These are phyloP conservation scores for Sorex fumeus DNA, from an alignment of 2,113 vertebrate species.

Conservation along the genomic window DNA sequence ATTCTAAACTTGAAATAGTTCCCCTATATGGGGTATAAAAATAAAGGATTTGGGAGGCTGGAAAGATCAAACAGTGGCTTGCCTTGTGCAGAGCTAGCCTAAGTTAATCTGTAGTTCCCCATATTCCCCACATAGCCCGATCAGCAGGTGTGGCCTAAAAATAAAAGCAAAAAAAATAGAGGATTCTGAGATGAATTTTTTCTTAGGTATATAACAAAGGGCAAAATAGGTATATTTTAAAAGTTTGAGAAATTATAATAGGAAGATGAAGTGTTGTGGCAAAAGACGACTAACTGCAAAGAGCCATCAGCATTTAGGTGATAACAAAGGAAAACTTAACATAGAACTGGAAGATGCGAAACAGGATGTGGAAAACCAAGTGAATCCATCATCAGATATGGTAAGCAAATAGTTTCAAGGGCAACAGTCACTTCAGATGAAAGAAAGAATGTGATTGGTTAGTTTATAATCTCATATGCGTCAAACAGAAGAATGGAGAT, in stretches of 20 bases:
- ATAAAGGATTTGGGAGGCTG: neutral
- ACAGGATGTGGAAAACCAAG: neutral
- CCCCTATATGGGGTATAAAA: neutral
- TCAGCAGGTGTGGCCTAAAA: too few species aligned
- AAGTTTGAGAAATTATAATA: conserved; percentile 20
- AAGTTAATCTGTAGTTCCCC: too few species aligned
- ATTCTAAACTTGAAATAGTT: conserved; percentile 29
- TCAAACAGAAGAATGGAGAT: neutral
- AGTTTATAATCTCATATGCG: neutral
- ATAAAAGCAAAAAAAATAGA: too few species aligned
- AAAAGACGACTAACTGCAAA: neutral
- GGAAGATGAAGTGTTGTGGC: neutral
- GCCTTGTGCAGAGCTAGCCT: too few species aligned
- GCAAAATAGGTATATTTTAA: conserved; percentile 23
- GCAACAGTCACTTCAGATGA: neutral
- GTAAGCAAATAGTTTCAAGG: neutral
- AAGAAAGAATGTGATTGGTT: neutral
- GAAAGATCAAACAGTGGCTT: too few species aligned
- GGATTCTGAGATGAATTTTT: neutral
- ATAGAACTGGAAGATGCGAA: neutral
- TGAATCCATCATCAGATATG: neutral
- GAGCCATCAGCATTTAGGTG: neutral
- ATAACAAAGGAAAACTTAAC: neutral
- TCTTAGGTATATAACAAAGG: neutral
- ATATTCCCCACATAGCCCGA: too few species aligned